phyloP scores from a whole-genome alignment of 2,888 invertebrate species.

The Drosophila barbarae region DNA sequence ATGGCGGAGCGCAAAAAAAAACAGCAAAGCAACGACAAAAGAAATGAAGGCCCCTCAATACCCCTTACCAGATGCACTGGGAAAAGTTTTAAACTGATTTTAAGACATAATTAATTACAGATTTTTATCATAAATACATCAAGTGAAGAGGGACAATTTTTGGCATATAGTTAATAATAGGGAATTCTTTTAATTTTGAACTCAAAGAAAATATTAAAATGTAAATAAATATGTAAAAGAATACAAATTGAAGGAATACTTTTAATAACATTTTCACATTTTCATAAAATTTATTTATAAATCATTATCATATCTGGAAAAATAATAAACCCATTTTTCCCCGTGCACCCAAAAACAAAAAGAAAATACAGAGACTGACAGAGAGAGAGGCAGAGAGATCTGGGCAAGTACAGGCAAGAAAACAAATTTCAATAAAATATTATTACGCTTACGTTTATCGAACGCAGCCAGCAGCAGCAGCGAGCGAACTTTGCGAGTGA shows the following conservation, averaged over 20 bases:
- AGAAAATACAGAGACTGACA: slow-evolving; percentile 46
- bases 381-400: slow-evolving; percentile 21
- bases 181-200: no score
- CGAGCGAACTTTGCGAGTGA: slow-evolving; percentile 30
- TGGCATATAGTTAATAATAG: background rate
- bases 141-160: no score
- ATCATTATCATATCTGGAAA: no score
- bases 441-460: slow-evolving; percentile 78
- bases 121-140: background rate
- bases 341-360: slow-evolving; percentile 27
- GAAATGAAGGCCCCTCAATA: slow-evolving; percentile 57
- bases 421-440: slow-evolving; percentile 79
- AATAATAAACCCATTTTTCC: background rate
- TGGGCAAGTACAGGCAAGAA: slow-evolving; percentile 47
- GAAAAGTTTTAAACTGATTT: slow-evolving; percentile 1
- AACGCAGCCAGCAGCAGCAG: slow-evolving; percentile 43
- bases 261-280: background rate
- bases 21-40: slow-evolving; percentile 62
- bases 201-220: no score
- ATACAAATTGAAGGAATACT: background rate
- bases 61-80: slow-evolving; percentile 13
- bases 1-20: slow-evolving; percentile 58
- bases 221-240: no score
- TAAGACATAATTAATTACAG: background rate
- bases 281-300: background rate